Percentiles rank a stretch among this genome's conserved stretches.
These are phyloP conservation scores for Cherax destructor DNA, from an alignment of 1,140 invertebrate genomes.

Conservation along the genomic window DNA sequence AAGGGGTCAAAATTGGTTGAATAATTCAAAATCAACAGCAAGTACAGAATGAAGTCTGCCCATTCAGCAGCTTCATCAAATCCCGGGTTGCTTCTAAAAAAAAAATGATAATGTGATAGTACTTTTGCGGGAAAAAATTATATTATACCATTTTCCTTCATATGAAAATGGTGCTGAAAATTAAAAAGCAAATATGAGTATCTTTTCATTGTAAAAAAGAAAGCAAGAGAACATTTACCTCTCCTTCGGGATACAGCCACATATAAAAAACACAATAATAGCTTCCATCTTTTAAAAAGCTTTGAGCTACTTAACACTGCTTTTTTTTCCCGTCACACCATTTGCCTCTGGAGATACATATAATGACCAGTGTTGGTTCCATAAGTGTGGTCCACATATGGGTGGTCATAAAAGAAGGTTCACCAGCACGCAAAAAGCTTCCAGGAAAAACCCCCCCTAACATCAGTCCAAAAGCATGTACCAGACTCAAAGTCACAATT, in stretches of 20 bases:
- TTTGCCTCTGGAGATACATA: slow-evolving; percentile 26
- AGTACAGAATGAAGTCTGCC: slow-evolving; percentile 28
- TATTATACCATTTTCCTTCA: slow-evolving; percentile 37
- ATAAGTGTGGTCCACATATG: slow-evolving; percentile 36
- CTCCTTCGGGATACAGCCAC: slow-evolving; percentile 39
- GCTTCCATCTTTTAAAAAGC: background rate
- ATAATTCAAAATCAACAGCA: slow-evolving; percentile 55
- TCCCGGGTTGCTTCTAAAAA: slow-evolving; percentile 20
- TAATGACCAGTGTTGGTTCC: slow-evolving; percentile 27
- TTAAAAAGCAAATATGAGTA: too few relatives aligned
- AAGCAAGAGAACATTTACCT: too few relatives aligned
- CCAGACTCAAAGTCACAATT: slow-evolving; percentile 39
- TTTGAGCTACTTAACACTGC: slow-evolving; percentile 37
- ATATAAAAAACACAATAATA: slow-evolving; percentile 53
- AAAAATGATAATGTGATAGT: slow-evolving; percentile 1
- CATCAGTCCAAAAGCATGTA: slow-evolving; percentile 42
- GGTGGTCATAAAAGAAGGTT: slow-evolving; percentile 18
- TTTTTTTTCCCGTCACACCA: slow-evolving; percentile 44
- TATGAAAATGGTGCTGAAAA: background rate
- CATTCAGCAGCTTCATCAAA: slow-evolving; percentile 32
- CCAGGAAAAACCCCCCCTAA: slow-evolving; percentile 45
- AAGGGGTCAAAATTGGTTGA: slow-evolving; percentile 11
- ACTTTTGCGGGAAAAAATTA: slow-evolving; percentile 10
- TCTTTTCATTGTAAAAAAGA: too few relatives aligned
- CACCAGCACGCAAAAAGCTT: slow-evolving; percentile 15